Evolutionary conservation across 1,140 invertebrate species (phyloP), one percentile per base, ranked within the genome.

Genomic region (roundworm (Caenorhabditis elegans)): DNA sequence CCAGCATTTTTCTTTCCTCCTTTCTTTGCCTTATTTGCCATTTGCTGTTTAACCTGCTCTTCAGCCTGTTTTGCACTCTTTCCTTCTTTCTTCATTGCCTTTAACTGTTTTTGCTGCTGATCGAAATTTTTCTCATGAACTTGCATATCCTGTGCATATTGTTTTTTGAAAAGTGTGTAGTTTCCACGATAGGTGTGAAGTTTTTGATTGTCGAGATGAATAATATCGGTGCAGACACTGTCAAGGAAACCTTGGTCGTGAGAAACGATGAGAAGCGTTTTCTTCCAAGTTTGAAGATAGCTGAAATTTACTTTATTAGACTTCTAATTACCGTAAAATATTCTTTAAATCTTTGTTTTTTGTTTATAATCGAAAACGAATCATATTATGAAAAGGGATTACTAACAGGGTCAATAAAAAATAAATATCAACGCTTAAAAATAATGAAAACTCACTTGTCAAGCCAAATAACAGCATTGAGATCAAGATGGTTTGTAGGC

Each of bases 181-280:
- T 99, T 99, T 84, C 97, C 97, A 90, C 96, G 95, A 89, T 99
- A 99, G 90, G 98, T 98, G 89, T 93, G 95, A 10, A 99, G 91
- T 90, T 98, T 98, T 86, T 95, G 94, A 83, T 94, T 93, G 89
- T 99, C 96, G 77, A 99, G 91, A 91, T 99, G 97, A 82, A 99
- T 96, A 53, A 99, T 95, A 91, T 99, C 97, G 84, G 98, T 98
- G 90, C 97, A 98, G 3, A 99, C 96, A 89, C 98, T 98, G 90
- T 99, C 97, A 79, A 99, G 93, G 92, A 99, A 99, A 88, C 95
- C 97, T 90, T 98, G 96, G 92, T 99, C 97, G 92, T 99, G 97
- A 87, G 97, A 98, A 13, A 99, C 97, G 80, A 99, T 95, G 3
- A 99, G 90, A 2, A 99, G 90, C 0, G 97, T 99, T 88, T 98